Percentiles rank a stretch among this genome's conserved stretches.
Evolutionary conservation across 2,888 invertebrate genomes (phyloP).

Genomic region (Lepetodrilus schrolli): DNA sequence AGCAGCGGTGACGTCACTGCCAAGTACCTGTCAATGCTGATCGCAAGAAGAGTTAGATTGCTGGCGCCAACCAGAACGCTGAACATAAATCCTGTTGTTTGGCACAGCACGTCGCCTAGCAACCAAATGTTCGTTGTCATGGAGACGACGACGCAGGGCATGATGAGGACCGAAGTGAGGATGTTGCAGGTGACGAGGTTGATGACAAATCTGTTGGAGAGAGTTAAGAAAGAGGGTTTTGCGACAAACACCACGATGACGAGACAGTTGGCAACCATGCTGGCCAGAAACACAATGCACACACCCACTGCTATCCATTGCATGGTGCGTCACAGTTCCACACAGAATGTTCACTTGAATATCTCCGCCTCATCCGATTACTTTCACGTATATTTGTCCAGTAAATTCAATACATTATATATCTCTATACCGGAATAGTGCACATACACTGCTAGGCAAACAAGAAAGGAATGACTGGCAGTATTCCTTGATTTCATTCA

Average conservation of each 20-base stretch:
- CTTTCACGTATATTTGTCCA: no score
- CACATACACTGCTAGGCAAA: no score
- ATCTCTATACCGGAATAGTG: no score
- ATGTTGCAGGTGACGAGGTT: slow-evolving; percentile 78
- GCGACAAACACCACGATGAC: slow-evolving; percentile 85
- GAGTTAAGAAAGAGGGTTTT: slow-evolving; percentile 83
- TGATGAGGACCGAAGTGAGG: slow-evolving; percentile 76
- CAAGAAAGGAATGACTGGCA: no score
- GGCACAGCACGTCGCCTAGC: slow-evolving; percentile 75
- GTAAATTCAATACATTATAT: no score
- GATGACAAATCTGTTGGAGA: slow-evolving; percentile 83
- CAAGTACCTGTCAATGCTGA: slow-evolving; percentile 81
- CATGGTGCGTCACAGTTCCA: no score
- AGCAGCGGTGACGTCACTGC: slow-evolving; percentile 82
- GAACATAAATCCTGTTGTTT: slow-evolving; percentile 81
- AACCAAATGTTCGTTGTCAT: slow-evolving; percentile 70
- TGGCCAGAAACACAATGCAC: slow-evolving; percentile 70
- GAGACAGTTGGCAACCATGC: slow-evolving; percentile 83
- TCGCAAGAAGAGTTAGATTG: slow-evolving; percentile 80
- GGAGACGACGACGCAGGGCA: slow-evolving; percentile 75
- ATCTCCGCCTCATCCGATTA: no score
- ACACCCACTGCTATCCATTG: slow-evolving; percentile 50
- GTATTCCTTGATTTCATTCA: no score
- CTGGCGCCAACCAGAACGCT: slow-evolving; percentile 79
- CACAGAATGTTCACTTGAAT: no score